phyloP scores from a whole-genome alignment of 2,888 invertebrate genomes.

The Halocaridina rubra region DNA sequence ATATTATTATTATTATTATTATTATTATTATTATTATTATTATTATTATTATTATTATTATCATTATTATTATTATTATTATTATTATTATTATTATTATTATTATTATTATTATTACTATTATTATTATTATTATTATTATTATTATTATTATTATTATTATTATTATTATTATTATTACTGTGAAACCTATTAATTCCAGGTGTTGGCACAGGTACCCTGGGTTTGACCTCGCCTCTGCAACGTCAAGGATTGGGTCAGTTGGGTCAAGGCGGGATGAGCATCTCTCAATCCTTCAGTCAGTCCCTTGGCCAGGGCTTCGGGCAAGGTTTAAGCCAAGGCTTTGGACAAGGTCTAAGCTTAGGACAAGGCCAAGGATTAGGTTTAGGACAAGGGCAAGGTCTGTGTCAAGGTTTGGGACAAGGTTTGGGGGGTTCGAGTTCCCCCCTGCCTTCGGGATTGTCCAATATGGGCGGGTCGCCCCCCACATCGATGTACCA shows the following conservation, averaged over 20 bases:
- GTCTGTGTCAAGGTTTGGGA: conserved; percentile 37
- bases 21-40: no score
- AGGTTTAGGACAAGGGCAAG: conserved; percentile 9
- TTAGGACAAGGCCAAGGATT: conserved; percentile 29
- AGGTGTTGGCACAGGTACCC: conserved; percentile 56
- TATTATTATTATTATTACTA: conserved; percentile 18
- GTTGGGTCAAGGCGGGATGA: conserved; percentile 53
- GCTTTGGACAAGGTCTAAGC: conserved; percentile 33
- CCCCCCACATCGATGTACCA: conserved; percentile 58
- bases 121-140: conserved; percentile 12
- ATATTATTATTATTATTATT: no score
- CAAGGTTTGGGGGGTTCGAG: conserved; percentile 43
- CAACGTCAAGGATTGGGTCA: conserved; percentile 56
- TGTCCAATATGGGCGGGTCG: conserved; percentile 46
- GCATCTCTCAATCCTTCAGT: conserved; percentile 54
- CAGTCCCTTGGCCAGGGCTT: conserved; percentile 53
- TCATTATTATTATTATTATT: conserved; percentile 8
- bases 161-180: conserved; percentile 15
- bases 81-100: conserved; percentile 7
- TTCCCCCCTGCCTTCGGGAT: conserved; percentile 42
- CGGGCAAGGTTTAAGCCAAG: conserved; percentile 40
- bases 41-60: conserved; percentile 15
- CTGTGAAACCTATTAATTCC: background rate
- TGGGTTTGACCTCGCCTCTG: conserved; percentile 51
- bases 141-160: background rate